phyloP scores from a whole-genome alignment of 2,113 vertebrate genomes.

The Fukomys damarensis region DNA sequence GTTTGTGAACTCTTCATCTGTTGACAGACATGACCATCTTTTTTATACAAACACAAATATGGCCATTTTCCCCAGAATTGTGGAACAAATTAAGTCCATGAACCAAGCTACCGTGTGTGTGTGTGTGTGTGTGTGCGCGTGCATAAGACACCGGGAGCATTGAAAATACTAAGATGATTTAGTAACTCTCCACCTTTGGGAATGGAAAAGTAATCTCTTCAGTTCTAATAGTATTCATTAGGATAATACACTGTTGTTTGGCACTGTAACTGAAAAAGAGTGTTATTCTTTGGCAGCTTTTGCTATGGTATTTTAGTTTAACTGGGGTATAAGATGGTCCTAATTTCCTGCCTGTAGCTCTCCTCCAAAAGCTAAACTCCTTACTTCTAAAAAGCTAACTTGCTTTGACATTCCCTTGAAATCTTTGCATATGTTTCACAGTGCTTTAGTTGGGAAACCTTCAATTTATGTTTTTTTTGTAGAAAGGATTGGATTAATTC shows the following conservation, averaged over 20 bases:
- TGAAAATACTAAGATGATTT: conserved; percentile 44
- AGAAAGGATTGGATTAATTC: conserved; percentile 23
- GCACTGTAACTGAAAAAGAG: conserved; percentile 46
- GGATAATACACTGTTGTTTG: conserved; percentile 36
- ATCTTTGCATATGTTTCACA: background rate
- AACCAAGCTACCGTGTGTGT: background rate
- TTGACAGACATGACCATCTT: background rate
- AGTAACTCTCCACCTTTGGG: conserved; percentile 55
- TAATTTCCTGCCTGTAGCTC: background rate
- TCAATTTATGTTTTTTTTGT: conserved; percentile 45
- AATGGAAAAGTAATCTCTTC: conserved; percentile 38
- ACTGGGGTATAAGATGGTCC: background rate
- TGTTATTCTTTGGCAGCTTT: background rate
- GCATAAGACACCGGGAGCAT: background rate
- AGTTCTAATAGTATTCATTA: conserved; percentile 34
- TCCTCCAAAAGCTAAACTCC: background rate
- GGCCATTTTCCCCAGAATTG: too few relatives aligned
- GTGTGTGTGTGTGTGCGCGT: background rate
- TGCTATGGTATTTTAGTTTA: conserved; percentile 40
- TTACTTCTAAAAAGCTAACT: conserved; percentile 50
- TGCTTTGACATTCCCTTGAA: background rate
- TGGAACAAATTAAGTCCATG: background rate
- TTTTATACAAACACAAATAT: background rate
- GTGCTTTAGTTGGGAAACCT: background rate
- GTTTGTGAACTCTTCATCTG: background rate